These are phyloP conservation scores for Lathamus discolor DNA, from an alignment of 2,113 vertebrate genomes.

Conservation along the genomic window DNA sequence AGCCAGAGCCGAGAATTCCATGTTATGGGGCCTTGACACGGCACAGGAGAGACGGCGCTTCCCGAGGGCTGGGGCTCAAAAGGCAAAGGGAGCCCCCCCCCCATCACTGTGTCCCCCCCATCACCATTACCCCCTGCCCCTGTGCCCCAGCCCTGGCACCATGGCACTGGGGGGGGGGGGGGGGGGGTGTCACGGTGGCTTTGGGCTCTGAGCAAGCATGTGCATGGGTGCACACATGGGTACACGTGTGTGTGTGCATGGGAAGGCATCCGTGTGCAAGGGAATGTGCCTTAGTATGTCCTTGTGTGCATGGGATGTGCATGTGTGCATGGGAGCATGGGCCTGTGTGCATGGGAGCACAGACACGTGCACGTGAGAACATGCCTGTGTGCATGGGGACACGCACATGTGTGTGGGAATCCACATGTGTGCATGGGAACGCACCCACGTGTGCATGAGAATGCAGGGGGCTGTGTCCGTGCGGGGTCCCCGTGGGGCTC, in stretches of 20 bases:
- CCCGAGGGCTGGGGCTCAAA: neutral
- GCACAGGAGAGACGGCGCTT: neutral
- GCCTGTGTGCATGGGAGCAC: too few relatives aligned
- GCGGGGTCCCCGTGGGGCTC: too few relatives aligned
- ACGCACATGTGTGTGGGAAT: too few relatives aligned
- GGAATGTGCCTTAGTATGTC: neutral
- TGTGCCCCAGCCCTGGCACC: neutral
- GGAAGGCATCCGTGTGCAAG: neutral
- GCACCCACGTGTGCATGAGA: neutral
- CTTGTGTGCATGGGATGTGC: neutral
- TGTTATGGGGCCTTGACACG: neutral
- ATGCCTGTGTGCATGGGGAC: too few relatives aligned
- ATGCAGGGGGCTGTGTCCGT: too few relatives aligned
- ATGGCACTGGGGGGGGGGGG: neutral
- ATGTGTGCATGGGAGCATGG: neutral
- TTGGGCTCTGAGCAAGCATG: neutral
- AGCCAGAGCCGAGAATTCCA: neutral
- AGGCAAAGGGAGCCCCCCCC: neutral
- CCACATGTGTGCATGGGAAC: too few relatives aligned
- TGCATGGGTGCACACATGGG: neutral
- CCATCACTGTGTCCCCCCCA: neutral
- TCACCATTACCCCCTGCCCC: neutral
- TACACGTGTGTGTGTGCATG: neutral
- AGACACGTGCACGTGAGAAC: rapidly evolving
- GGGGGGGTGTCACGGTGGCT: neutral